These are phyloP conservation scores for Xanthorhoe designata DNA, from an alignment of 2,888 invertebrate genomes.

Conservation along the genomic window DNA sequence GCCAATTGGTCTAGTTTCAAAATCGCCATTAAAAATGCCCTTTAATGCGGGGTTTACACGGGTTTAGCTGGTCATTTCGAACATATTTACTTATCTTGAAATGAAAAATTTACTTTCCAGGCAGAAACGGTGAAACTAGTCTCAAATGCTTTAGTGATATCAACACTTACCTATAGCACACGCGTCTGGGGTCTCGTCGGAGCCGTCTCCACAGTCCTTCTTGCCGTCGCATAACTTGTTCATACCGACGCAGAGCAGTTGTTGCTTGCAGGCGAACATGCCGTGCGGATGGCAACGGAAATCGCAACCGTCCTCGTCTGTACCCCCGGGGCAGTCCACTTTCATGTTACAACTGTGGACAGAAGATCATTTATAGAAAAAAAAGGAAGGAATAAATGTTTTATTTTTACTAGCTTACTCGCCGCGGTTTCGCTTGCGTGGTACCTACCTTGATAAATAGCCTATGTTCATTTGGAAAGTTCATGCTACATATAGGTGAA, in stretches of 20 bases:
- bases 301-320: constrained; percentile 89
- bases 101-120: too few relatives aligned
- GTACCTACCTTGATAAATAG: too few relatives aligned
- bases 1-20: too few relatives aligned
- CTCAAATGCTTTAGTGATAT: background rate
- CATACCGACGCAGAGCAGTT: constrained; percentile 82
- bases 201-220: constrained; percentile 89
- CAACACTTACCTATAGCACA: constrained; percentile 57
- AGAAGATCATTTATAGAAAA: background rate
- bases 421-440: too few relatives aligned
- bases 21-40: too few relatives aligned
- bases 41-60: too few relatives aligned
- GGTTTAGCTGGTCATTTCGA: too few relatives aligned
- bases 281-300: constrained; percentile 56
- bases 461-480: too few relatives aligned
- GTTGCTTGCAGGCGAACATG: constrained; percentile 85
- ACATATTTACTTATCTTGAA: too few relatives aligned
- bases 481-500: too few relatives aligned
- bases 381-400: too few relatives aligned
- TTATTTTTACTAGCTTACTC: too few relatives aligned
- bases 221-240: constrained; percentile 72
- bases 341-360: constrained; percentile 86
- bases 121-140: background rate
- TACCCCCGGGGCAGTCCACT: constrained; percentile 89
- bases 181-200: constrained; percentile 87